Evolutionary conservation across 2,113 vertebrate species (phyloP).

Genomic region (Takifugu flavidus): DNA sequence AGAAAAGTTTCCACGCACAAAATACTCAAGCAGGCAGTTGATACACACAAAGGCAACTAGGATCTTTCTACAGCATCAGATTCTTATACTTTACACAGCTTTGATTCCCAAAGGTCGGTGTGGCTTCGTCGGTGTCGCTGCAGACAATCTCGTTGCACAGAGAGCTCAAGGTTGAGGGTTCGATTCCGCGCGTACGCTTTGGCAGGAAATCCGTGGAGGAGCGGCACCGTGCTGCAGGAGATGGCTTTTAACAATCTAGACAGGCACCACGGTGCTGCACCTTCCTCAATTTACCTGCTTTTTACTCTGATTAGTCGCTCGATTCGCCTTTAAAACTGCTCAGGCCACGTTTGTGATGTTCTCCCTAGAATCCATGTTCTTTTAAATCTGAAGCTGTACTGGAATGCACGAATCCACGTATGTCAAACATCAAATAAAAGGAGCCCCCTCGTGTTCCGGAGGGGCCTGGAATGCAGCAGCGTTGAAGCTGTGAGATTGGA

Average conservation of each 20-base stretch:
- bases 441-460: slow-evolving; percentile 6
- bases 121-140: slow-evolving; percentile 72
- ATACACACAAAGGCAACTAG: slow-evolving; percentile 99
- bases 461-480: slow-evolving; percentile 25
- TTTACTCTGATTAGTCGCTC: slow-evolving; percentile 1
- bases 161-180: slow-evolving; percentile 62
- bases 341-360: slow-evolving; percentile 14
- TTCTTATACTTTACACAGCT: slow-evolving; percentile 98
- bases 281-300: slow-evolving; percentile 33
- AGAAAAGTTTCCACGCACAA: slow-evolving; percentile 93
- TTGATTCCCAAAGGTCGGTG: slow-evolving; percentile 86
- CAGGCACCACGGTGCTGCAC: slow-evolving; percentile 67
- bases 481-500: not conserved
- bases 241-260: slow-evolving; percentile 74
- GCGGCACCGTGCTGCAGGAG: slow-evolving; percentile 62
- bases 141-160: slow-evolving; percentile 72
- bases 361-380: slow-evolving; percentile 7
- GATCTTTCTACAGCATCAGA: slow-evolving; percentile 98
- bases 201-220: slow-evolving; percentile 60
- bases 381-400: slow-evolving; percentile 63
- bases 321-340: slow-evolving; percentile 18
- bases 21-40: slow-evolving; percentile 99
- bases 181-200: too few species aligned
- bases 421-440: slow-evolving; percentile 46
- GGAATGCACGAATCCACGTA: slow-evolving; percentile 46